Base-by-base conservation (phyloP, 2,888 invertebrate species). In the Rhagium mordax region DNA sequence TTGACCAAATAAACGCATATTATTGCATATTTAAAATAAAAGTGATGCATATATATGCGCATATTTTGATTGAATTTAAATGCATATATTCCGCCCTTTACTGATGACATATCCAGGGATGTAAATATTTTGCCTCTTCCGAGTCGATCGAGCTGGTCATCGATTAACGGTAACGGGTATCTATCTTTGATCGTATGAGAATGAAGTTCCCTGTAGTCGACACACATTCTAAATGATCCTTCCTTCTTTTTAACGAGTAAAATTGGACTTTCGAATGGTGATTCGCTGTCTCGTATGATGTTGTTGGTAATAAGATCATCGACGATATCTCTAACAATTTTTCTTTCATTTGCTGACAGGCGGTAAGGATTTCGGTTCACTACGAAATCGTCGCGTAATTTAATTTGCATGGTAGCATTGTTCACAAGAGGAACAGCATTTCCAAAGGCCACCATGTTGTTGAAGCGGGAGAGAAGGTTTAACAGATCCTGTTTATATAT, bases 91-190 rank as follows among this genome's bases (percentile, higher is more conserved):
- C n/a, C n/a, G n/a, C n/a, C n/a, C n/a, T n/a, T n/a, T n/a, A n/a
- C n/a, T n/a, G n/a, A n/a, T 1, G 76, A 61, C 74, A 84, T 67
- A 71, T 86, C 84, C 3, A 84, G 70, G 0, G 76, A 74, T 2
- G 84, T 81, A 64, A 81, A 85, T 60, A 74, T 71, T 24, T 66
- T 70, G 1, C 76, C 74, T 16, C 74, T 73, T 2, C 76, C 72
- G 3, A 86, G 60, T 0, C 76, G 60, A 53, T 84, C 79, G n/a
- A 84, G 21, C 8, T 81, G 79, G 64, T 81, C 79, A 27, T 71
- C 74, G 6, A 82, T 83, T 7, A 71, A 67, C 0, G 82, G 81
- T 41, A 82, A 48, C 10, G 82, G 81, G 59, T 71, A 83, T 53
- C 81, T 84, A 15, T n/a, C n/a, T n/a, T n/a, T n/a, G n/a, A n/a